Evolutionary conservation across 2,888 invertebrate genomes (phyloP).

Genomic region (Caenorhabditis auriculariae): DNA sequence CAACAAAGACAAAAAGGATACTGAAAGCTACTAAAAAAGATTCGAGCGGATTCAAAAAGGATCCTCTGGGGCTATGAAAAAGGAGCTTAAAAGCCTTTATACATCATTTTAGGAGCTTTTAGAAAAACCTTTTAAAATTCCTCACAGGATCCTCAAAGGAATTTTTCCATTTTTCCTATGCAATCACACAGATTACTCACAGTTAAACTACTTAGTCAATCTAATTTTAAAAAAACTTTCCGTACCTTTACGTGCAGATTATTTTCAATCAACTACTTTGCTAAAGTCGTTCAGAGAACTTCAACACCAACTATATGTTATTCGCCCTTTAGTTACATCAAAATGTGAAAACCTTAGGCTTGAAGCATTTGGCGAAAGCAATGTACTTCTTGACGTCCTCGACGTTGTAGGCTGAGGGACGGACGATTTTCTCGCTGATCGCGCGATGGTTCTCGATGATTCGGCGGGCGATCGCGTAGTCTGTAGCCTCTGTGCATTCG

Average conservation of each 20-base stretch:
- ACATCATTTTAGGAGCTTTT: too few species aligned
- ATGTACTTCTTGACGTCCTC: slow-evolving; percentile 91
- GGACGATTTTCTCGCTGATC: slow-evolving; percentile 75
- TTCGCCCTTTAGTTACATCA: neutral
- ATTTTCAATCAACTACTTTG: too few species aligned
- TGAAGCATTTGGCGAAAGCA: slow-evolving; percentile 92
- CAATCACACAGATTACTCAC: too few species aligned
- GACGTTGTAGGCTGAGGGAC: slow-evolving; percentile 80
- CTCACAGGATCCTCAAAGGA: too few species aligned
- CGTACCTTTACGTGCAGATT: neutral
- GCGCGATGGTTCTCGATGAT: slow-evolving; percentile 87
- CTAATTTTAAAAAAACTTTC: neutral
- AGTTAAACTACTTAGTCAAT: too few species aligned
- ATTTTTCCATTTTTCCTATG: too few species aligned
- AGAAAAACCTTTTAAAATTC: too few species aligned
- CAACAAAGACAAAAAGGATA: neutral
- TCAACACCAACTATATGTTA: neutral
- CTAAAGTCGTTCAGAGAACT: neutral
- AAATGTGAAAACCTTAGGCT: slow-evolving; percentile 75
- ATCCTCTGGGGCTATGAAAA: too few species aligned
- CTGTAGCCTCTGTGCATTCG: slow-evolving; percentile 89
- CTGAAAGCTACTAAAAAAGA: too few species aligned
- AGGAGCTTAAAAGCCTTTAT: too few species aligned
- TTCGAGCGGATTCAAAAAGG: too few species aligned
- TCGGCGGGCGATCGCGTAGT: slow-evolving; percentile 92